phyloP scores from a whole-genome alignment of 2,113 vertebrate species.

The Nothobranchius furzeri region DNA sequence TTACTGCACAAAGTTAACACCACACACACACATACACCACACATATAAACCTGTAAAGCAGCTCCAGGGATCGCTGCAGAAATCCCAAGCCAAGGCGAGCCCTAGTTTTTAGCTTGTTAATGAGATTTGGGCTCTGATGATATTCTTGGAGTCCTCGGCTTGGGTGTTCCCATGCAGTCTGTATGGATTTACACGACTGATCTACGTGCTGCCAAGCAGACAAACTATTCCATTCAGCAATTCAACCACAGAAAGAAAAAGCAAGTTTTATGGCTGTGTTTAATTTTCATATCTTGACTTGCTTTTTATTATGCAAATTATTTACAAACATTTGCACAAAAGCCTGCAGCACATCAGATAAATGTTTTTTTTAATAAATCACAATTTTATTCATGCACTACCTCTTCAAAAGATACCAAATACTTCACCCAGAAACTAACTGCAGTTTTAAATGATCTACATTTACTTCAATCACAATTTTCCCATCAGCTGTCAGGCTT shows the following conservation, averaged over 20 bases:
- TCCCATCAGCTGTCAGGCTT: no score
- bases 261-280: no score
- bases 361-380: background rate
- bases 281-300: background rate
- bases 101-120: background rate
- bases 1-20: background rate
- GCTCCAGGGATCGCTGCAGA: background rate
- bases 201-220: background rate
- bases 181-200: slow-evolving; percentile 35
- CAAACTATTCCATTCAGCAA: no score
- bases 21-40: background rate
- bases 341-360: no score
- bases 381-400: no score
- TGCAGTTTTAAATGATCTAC: no score
- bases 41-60: background rate
- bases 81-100: background rate
- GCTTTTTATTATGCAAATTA: background rate
- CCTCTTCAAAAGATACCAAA: background rate
- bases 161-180: slow-evolving; percentile 12
- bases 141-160: slow-evolving; percentile 26
- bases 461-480: no score
- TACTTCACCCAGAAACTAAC: no score
- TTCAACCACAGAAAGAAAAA: no score
- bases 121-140: slow-evolving; percentile 10
- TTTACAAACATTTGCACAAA: no score